Evolutionary conservation across 2,113 vertebrate genomes (phyloP).

Genomic region (Pontoporia blainvillei): DNA sequence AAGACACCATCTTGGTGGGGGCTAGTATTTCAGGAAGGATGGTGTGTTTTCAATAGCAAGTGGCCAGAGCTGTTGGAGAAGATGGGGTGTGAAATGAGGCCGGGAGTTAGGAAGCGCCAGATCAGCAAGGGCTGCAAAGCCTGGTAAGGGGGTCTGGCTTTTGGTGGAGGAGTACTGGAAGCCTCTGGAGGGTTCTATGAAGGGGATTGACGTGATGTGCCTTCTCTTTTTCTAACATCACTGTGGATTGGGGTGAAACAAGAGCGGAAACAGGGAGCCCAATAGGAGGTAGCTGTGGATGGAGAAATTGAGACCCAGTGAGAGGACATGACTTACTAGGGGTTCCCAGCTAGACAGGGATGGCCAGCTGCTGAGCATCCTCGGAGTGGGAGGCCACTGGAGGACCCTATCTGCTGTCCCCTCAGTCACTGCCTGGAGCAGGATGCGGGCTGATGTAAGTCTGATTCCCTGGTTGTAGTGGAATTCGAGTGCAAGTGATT

Average conservation of each 20-base stretch:
- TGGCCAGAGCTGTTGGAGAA: background rate
- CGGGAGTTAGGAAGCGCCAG: background rate
- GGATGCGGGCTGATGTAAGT: background rate
- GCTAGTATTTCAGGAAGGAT: accelerated
- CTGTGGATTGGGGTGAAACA: background rate
- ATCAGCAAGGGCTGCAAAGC: too few species aligned
- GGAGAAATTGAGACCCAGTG: background rate
- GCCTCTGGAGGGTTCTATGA: background rate
- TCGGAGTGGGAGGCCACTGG: background rate
- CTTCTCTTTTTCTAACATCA: background rate
- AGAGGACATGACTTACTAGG: background rate
- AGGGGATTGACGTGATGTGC: background rate
- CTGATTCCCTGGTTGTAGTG: background rate
- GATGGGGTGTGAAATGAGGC: background rate
- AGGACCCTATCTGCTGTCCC: background rate
- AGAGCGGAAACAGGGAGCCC: background rate
- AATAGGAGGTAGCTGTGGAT: background rate
- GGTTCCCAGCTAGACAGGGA: background rate
- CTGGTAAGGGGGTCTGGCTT: background rate
- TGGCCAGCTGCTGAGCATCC: background rate
- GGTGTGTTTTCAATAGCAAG: background rate
- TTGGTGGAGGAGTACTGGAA: background rate
- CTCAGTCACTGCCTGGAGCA: background rate
- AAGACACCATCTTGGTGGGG: accelerated
- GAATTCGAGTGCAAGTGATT: background rate